Base-by-base conservation (phyloP, 2,113 vertebrate species). In the Lagopus muta region DNA sequence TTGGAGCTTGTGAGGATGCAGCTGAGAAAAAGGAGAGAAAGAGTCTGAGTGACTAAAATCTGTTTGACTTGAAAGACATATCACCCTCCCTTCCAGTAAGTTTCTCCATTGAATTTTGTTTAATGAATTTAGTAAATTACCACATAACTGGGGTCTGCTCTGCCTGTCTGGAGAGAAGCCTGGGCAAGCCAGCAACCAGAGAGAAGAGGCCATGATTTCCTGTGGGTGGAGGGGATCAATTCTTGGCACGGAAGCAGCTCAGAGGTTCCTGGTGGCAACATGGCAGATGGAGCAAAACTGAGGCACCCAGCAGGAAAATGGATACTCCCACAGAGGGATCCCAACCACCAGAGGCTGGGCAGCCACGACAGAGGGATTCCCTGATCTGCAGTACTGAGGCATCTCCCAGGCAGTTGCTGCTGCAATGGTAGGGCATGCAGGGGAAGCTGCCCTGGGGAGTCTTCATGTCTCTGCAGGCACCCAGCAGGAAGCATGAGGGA, bases 261-360 rank as follows among this genome's bases (percentile, higher is more conserved):
- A 5, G 30, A 48, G 65, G 50, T 14, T 52, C 32, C 42, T 0
- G 0, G 27, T 5, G n/a, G 10, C 32, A n/a, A 54, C 21, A 38
- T 1, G 38, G 50, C 36, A 70, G 36, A 24, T 1, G 11, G 34
- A 84, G 20, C 60, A 78, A 50, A 48, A 40, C 32, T 6, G 69
- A 58, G 45, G 30, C 13, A 6, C 13, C 10, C 15, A 55, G 48
- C 48, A 86, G 45, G 40, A 19, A 42, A 32, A 11, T 3, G 38
- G 54, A 30, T 48, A 52, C 19, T 77, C 14, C 21, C 34, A 27
- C n/a, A 8, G 42, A 64, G n/a, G 34, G 45, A 30, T 21, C 32
- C 42, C 27, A 11, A 14, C 5, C 34, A 38, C 5, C n/a, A 12
- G 32, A 1, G 20, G 57, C n/a, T 28, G 52, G 52, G 27, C 27